These are phyloP conservation scores for Pagrus major DNA, from an alignment of 2,113 vertebrate genomes.

Conservation along the genomic window DNA sequence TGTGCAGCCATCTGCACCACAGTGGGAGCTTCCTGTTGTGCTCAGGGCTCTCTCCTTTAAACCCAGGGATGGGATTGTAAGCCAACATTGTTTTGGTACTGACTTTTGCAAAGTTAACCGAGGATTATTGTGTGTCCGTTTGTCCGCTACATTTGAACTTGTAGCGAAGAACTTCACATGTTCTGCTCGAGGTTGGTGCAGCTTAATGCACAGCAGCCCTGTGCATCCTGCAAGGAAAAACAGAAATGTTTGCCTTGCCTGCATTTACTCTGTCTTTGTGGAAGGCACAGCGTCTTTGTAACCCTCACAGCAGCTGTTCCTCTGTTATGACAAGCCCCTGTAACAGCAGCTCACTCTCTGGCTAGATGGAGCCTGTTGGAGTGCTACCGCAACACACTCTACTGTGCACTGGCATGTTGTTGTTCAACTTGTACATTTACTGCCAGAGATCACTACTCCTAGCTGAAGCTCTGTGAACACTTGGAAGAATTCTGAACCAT, in stretches of 20 bases:
- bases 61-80: neutral
- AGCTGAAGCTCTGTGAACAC: too few species aligned
- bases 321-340: neutral
- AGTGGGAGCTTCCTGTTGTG: neutral
- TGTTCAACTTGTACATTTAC: neutral
- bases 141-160: slow-evolving; percentile 5
- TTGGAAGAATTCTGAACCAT: neutral
- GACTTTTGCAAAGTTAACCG: neutral
- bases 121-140: slow-evolving; percentile 4
- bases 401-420: neutral
- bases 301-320: neutral
- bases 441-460: neutral
- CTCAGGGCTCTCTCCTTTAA: neutral
- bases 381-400: neutral
- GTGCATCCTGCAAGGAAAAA: neutral
- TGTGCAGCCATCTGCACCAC: neutral
- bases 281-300: neutral
- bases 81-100: neutral
- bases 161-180: neutral
- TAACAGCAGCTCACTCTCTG: neutral
- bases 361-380: neutral
- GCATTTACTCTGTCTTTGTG: neutral
- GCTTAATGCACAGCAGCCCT: neutral
- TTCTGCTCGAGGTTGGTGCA: neutral
- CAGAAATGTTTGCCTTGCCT: neutral